Evolutionary conservation across 2,888 invertebrate genomes (phyloP).

Genomic region (Apamea crenata): DNA sequence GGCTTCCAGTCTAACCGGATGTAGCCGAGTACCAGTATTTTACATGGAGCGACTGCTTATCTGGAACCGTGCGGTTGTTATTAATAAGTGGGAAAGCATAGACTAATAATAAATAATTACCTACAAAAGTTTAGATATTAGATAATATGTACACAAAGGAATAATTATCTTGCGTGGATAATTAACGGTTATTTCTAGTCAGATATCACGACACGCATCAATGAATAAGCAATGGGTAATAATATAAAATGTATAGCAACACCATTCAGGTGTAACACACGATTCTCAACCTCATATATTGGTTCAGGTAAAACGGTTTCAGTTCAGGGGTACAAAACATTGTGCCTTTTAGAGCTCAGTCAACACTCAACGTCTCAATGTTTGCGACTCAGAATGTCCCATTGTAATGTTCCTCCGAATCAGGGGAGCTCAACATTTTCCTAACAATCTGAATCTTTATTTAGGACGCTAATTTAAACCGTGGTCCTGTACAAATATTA

Average conservation of each 20-base stretch:
- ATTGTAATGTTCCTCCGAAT: slow-evolving; percentile 58
- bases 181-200: neutral
- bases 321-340: slow-evolving; percentile 76
- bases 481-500: slow-evolving; percentile 64
- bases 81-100: too few species aligned
- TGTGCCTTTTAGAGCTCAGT: slow-evolving; percentile 76
- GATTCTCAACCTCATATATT: slow-evolving; percentile 69
- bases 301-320: slow-evolving; percentile 78
- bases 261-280: slow-evolving; percentile 6
- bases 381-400: slow-evolving; percentile 65
- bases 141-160: neutral
- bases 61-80: too few species aligned
- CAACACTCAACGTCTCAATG: slow-evolving; percentile 71
- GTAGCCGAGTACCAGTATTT: too few species aligned
- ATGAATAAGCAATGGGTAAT: slow-evolving; percentile 13
- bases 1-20: too few species aligned
- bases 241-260: slow-evolving; percentile 27
- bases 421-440: slow-evolving; percentile 74
- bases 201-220: neutral
- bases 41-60: too few species aligned
- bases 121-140: too few species aligned
- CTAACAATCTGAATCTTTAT: slow-evolving; percentile 66
- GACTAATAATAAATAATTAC: too few species aligned
- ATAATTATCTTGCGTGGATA: neutral
- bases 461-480: slow-evolving; percentile 69